Evolutionary conservation across 2,888 invertebrate species (phyloP).

Genomic region (Pollenia griseotomentosa): DNA sequence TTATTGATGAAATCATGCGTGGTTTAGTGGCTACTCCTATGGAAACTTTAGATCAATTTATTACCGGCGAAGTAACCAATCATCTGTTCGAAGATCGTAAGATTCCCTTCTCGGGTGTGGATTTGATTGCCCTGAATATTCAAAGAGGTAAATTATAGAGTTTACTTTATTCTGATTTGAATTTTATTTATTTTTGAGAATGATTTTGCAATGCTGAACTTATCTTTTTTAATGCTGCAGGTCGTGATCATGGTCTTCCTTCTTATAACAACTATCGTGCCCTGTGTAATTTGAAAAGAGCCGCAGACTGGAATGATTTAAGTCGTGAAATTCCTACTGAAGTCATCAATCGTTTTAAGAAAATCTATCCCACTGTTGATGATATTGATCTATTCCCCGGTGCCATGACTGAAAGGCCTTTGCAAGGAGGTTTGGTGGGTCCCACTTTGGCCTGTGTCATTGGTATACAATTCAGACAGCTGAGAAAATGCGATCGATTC

Average conservation of each 20-base stretch:
- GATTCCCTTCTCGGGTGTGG: constrained; percentile 96
- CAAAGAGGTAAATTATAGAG: constrained; percentile 86
- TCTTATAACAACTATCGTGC: constrained; percentile 96
- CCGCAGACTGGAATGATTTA: constrained; percentile 93
- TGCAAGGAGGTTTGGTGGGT: constrained; percentile 96
- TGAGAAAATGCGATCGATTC: constrained; percentile 96
- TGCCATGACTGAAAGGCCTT: constrained; percentile 94
- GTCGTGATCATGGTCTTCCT: constrained; percentile 94
- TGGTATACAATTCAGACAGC: constrained; percentile 95
- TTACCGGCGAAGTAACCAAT: constrained; percentile 97
- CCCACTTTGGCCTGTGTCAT: constrained; percentile 98
- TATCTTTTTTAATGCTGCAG: constrained; percentile 78
- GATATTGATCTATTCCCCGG: constrained; percentile 99
- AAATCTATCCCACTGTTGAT: constrained; percentile 94
- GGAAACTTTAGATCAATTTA: constrained; percentile 96
- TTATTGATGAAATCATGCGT: constrained; percentile 93
- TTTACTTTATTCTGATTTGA: constrained; percentile 70
- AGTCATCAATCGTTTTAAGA: constrained; percentile 90
- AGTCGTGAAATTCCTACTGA: constrained; percentile 94
- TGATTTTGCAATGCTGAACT: too few species aligned
- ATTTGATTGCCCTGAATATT: constrained; percentile 95
- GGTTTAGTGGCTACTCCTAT: constrained; percentile 95
- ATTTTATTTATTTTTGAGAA: background rate
- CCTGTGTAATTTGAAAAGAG: constrained; percentile 94
- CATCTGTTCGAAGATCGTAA: constrained; percentile 96